phyloP scores from a whole-genome alignment of 2,888 invertebrate genomes.

The Diarsia brunnea region DNA sequence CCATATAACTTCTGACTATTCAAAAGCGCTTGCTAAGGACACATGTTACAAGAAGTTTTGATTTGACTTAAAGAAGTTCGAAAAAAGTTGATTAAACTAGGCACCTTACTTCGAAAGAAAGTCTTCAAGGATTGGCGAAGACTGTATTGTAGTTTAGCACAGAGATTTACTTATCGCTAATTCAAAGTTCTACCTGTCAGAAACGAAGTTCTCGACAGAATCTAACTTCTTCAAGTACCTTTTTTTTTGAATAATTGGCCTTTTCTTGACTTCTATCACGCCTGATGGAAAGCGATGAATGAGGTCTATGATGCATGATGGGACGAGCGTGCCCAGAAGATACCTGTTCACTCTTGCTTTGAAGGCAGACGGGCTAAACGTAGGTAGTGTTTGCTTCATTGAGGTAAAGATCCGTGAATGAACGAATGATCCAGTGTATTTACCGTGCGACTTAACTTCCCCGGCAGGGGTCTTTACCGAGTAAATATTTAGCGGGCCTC shows the following conservation, averaged over 20 bases:
- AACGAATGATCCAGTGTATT: slow-evolving; percentile 22
- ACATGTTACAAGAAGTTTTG: slow-evolving; percentile 33
- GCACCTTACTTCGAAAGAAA: neutral
- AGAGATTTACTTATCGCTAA: neutral
- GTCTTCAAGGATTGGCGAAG: neutral
- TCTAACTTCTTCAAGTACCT: neutral
- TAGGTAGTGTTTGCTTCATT: neutral
- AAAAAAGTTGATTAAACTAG: slow-evolving; percentile 21
- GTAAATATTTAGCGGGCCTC: slow-evolving; percentile 1
- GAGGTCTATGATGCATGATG: too few relatives aligned
- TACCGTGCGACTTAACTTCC: slow-evolving; percentile 11
- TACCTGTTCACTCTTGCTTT: too few relatives aligned
- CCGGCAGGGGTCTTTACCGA: neutral
- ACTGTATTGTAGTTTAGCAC: neutral
- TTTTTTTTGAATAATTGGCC: too few relatives aligned
- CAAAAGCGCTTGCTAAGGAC: slow-evolving; percentile 48
- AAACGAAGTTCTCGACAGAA: neutral
- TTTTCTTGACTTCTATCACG: too few relatives aligned
- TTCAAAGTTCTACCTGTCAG: slow-evolving; percentile 3
- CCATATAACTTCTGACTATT: slow-evolving; percentile 31
- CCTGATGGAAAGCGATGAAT: too few relatives aligned
- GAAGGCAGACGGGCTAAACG: too few relatives aligned
- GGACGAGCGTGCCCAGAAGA: too few relatives aligned
- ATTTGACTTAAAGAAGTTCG: slow-evolving; percentile 13
- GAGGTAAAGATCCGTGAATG: neutral